Evolutionary conservation across 1,140 invertebrate species (phyloP).

Genomic region (Drosophila jambulina): DNA sequence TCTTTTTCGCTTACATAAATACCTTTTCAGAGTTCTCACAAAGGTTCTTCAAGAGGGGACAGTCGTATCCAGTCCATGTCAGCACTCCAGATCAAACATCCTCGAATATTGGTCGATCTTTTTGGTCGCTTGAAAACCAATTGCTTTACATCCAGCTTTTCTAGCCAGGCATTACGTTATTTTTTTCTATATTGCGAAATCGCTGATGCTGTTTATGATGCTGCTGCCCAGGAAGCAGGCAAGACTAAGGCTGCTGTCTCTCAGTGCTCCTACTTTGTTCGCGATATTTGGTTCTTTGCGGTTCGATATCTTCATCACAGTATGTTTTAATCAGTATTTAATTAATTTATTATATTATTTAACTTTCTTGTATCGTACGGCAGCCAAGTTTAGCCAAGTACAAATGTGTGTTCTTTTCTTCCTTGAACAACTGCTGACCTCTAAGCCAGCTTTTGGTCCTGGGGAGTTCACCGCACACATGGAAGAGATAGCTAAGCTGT

Average conservation of each 20-base stretch:
- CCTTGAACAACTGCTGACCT: constrained; percentile 37
- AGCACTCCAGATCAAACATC: constrained; percentile 45
- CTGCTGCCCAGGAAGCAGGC: not conserved
- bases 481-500: constrained; percentile 52
- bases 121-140: constrained; percentile 60
- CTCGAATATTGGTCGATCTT: constrained; percentile 56
- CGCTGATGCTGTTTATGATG: constrained; percentile 60
- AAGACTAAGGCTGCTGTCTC: not conserved
- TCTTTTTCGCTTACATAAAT: not conserved
- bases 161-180: constrained; percentile 39
- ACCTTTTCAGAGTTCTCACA: constrained; percentile 12
- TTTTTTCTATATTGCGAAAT: constrained; percentile 62
- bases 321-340: constrained; percentile 15
- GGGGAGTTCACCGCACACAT: constrained; percentile 28
- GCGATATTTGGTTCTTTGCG: constrained; percentile 66
- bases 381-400: constrained; percentile 46
- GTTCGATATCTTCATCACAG: constrained; percentile 47
- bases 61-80: constrained; percentile 38
- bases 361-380: not conserved
- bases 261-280: constrained; percentile 49
- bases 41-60: not conserved
- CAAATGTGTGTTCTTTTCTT: constrained; percentile 45
- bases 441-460: constrained; percentile 9
- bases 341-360: no score
- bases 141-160: constrained; percentile 49